Evolutionary conservation across 2,797 vertebrate genomes (phyloP), one percentile per base, ranked within the genome.

Genomic region (Myotis findleyi): DNA sequence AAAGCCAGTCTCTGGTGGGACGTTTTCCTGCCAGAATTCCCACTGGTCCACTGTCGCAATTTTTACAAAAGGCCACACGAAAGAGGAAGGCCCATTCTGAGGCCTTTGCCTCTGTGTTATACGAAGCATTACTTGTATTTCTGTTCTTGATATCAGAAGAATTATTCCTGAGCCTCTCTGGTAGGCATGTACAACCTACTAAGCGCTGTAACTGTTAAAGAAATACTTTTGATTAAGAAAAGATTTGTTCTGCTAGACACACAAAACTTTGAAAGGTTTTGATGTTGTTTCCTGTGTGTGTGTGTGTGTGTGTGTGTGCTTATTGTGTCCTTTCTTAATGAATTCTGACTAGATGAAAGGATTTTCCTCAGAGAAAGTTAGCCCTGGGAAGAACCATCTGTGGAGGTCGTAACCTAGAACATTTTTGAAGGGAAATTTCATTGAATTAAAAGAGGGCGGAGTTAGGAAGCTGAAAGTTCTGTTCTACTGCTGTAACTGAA

Each of bases 11-110:
- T 96, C 90, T 93, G 81, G 72, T 95, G 96, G 83, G 94, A 97
- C 92, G 44, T 84, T 82, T 97, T 96, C 97, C 90, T 97, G 92
- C 92, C 93, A 94, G 95, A 97, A 97, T 97, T 97, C 97, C 96
- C 97, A 96, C 85, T 96, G 92, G 85, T 64, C 79, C 23, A 53
- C 85, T 94, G 93, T 96, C 6, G 17, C 73, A 95, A 53, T 94
- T 96, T 96, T 96, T 80, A 95, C 87, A 92, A 72, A 97, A 91
- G 89, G 53, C 95, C 81, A 41, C 2, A 59, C 85, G 92, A 96
- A 96, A 96, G 85, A 92, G 92, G 87, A 94, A 96, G 62, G 85
- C 85, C 75, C 66, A 9, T 86, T 87, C 57, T 64, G 81, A 96
- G 83, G 38, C 25, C 79, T 95, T 75, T 85, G 66, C 88, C 71